Base-by-base conservation (phyloP, 2,888 invertebrate genomes). In the Cheilosia urbana region DNA sequence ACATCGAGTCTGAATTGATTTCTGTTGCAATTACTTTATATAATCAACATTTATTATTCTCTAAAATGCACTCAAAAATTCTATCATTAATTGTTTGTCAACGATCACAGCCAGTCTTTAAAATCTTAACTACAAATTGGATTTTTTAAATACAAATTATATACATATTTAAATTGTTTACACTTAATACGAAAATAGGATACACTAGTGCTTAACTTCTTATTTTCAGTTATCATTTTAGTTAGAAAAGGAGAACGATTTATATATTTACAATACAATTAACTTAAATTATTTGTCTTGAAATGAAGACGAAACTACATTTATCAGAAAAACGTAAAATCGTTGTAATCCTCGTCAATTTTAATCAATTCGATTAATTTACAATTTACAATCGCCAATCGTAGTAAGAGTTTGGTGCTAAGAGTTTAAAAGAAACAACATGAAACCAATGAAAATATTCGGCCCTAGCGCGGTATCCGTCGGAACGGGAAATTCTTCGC, bases 71-170 rank as follows among this genome's bases (percentile, higher is more conserved):
- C 51, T 72, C 72, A 72, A 78, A 72, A 78, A 72, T 45, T 55
- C 40, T 66, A 72, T 55, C 17, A 72, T 72, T 72, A 69, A 73
- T 73, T 73, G 55, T 73, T 78, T 68, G 73, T 73, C 68, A 83
- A 83, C 73, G 62, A 83, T 83, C 83, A 83, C 83, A 83, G 83
- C 83, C 83, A 69, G 62, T 72, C 51, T 82, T 83, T 53, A 63
- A 62, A 15, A 49, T 69, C 60, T 63, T 78, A 68, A 27, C 51
- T 53, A 51, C 51, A 21, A 71, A 60, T 55, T 62, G 0, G 9
- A 24, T 69, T 49, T 49, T 21, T 53, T 27, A 55, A 55, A 51
- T 47, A 37, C 49, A 63, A 40, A 34, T 34, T 19, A 62, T 73
- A 72, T 72, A 68, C 13, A 42, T 21, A 80, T 40, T 9, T 47